These are phyloP conservation scores for Falco rusticolus DNA, from an alignment of 2,797 vertebrate species.

Conservation along the genomic window DNA sequence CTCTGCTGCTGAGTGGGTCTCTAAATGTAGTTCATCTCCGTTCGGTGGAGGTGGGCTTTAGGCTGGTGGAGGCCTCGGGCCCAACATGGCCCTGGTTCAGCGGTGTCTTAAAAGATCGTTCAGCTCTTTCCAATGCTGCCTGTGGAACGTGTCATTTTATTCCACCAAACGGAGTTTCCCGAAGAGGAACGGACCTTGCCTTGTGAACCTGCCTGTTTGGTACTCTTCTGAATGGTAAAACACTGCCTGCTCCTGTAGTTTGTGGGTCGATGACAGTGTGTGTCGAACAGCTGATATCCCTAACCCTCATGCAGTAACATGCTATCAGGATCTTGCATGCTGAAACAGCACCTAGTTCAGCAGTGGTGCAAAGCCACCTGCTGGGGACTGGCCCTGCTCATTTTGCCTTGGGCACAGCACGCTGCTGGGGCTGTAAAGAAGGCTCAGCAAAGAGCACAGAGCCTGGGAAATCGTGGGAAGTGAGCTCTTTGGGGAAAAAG, in stretches of 20 bases:
- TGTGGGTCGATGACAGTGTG: fast-evolving
- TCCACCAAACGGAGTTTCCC: not conserved
- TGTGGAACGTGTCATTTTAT: not conserved
- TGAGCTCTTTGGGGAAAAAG: not conserved
- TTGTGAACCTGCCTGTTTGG: fast-evolving
- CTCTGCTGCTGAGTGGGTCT: not conserved
- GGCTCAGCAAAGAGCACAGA: not conserved
- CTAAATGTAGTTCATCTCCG: not conserved
- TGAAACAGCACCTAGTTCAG: fast-evolving
- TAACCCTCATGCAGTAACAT: fast-evolving
- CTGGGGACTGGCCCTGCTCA: fast-evolving
- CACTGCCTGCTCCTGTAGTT: not conserved
- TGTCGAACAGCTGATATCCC: not conserved
- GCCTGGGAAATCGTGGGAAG: fast-evolving
- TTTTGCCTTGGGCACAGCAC: not conserved
- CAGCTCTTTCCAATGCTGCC: not conserved
- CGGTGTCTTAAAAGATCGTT: not conserved
- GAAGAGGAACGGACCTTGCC: not conserved
- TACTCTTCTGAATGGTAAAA: not conserved
- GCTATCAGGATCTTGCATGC: fast-evolving
- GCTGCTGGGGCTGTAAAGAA: not conserved
- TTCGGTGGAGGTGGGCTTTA: too few relatives aligned
- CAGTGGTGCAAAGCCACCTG: fast-evolving
- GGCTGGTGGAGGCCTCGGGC: not conserved
- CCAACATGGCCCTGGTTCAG: fast-evolving